Base-by-base conservation (phyloP, 64 coral and sea anemone genomes). In the Anthopleura sola region DNA sequence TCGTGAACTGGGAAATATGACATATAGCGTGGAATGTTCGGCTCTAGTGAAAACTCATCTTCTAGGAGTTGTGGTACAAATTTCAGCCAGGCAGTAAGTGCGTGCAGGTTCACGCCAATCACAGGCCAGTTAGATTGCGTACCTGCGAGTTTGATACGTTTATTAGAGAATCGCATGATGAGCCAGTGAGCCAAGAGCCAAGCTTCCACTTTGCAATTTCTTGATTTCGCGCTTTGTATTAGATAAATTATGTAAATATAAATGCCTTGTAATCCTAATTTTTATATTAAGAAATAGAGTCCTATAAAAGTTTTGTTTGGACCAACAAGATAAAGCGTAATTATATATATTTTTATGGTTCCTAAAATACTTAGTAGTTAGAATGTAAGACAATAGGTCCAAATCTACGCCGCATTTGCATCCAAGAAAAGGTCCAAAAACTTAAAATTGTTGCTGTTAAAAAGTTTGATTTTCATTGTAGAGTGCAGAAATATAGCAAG, bases 281-380 rank as follows among this genome's bases (percentile, higher is more conserved):
- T 79, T 79, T 79, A 79, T 79, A 79, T 79, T 79, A 79, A 44
- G n/a, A 79, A 79, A 48, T 11, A 79, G 24, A 79, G 76, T 71
- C 66, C 66, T 31, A 79, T 79, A 48, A 38, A 47, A 3, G 76
- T 79, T 79, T 79, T 10, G 76, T 79, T 79, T 20, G 44, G 76
- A 48, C 76, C 76, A n/a, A 79, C 44, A 28, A 77, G 44, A 79
- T 79, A 79, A 44, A 79, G 76, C 37, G 20, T 48, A 79, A 48
- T 78, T 47, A 38, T 79, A 79, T 79, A 71, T 71, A 71, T 79
- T 79, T 79, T 79, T 79, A 79, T 79, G 21, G 66, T 71, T 71
- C 66, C 66, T 79, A 47, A 44, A 3, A 79, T 24, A 77, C 6
- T n/a, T 12, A 79, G 15, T 48, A 44, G 17, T 48, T 44, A 44